Conservation (phyloP, 1,140 invertebrate genomes). For the Aphaenogaster floridana region DNA sequence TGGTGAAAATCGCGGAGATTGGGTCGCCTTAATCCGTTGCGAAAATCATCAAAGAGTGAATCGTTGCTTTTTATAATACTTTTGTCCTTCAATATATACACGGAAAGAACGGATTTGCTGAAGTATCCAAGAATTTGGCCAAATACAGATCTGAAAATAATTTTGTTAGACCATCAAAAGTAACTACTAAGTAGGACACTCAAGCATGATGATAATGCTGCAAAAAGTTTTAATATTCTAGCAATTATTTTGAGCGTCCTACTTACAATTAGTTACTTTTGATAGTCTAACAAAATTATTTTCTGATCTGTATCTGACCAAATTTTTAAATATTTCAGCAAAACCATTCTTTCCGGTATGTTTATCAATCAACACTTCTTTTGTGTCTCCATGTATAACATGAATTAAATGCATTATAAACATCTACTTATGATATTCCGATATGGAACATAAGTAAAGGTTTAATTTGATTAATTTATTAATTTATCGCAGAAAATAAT, state of each 20-base stretch:
- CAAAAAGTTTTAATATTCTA: no score
- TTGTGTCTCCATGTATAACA: slow-evolving; percentile 68
- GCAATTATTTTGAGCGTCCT: no score
- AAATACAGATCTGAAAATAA: no score
- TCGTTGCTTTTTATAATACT: slow-evolving; percentile 63
- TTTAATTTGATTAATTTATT: neutral
- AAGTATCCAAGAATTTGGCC: no score
- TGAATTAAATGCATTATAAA: slow-evolving; percentile 73
- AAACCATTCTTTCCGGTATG: neutral
- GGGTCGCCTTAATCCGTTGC: neutral
- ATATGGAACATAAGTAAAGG: slow-evolving; percentile 56
- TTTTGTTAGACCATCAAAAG: no score
- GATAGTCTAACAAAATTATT: no score
- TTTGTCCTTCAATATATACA: slow-evolving; percentile 21
- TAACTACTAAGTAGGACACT: no score
- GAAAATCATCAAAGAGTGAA: slow-evolving; percentile 69
- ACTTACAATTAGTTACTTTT: no score
- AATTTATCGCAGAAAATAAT: slow-evolving; percentile 7
- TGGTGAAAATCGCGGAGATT: neutral
- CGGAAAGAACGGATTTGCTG: no score
- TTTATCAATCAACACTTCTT: slow-evolving; percentile 65
- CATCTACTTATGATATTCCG: slow-evolving; percentile 68
- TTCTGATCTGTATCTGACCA: no score
- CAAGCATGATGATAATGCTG: no score
- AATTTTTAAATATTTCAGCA: no score